phyloP scores from a whole-genome alignment of 2,888 invertebrate genomes.

The Invenusta paracnida region DNA sequence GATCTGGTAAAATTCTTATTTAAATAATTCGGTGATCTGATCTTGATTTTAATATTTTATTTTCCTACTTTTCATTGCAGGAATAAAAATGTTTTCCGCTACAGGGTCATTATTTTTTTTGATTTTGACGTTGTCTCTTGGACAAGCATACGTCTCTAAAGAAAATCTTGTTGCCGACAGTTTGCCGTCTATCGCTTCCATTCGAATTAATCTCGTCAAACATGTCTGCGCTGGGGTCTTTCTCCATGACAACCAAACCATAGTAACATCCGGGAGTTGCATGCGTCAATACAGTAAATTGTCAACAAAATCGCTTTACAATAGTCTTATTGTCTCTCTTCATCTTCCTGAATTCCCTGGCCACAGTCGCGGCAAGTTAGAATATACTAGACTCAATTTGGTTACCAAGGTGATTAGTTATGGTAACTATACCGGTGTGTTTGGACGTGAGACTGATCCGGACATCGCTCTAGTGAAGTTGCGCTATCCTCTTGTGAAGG shows the following conservation, averaged over 20 bases:
- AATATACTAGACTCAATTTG: not conserved
- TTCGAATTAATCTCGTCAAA: not conserved
- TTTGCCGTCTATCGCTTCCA: not conserved
- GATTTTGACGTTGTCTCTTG: too few species aligned
- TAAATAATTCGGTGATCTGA: too few species aligned
- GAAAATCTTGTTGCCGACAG: not conserved
- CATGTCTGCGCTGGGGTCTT: not conserved
- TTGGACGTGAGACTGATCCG: not conserved
- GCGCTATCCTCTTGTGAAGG: too few species aligned
- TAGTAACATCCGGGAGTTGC: not conserved
- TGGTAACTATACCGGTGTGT: not conserved
- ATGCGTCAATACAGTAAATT: not conserved
- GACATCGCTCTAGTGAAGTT: not conserved
- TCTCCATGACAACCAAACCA: not conserved
- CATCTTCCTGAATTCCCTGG: too few species aligned
- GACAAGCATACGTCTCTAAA: too few species aligned
- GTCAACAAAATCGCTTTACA: not conserved
- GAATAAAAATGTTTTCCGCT: too few species aligned
- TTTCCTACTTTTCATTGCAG: too few species aligned
- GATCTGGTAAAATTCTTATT: too few species aligned
- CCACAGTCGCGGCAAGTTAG: too few species aligned
- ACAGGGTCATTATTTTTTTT: too few species aligned
- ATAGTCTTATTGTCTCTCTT: not conserved
- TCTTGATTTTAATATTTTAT: too few species aligned
- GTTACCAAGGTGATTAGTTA: not conserved